phyloP scores from a whole-genome alignment of 2,113 vertebrate species.

The Tamias sibiricus region DNA sequence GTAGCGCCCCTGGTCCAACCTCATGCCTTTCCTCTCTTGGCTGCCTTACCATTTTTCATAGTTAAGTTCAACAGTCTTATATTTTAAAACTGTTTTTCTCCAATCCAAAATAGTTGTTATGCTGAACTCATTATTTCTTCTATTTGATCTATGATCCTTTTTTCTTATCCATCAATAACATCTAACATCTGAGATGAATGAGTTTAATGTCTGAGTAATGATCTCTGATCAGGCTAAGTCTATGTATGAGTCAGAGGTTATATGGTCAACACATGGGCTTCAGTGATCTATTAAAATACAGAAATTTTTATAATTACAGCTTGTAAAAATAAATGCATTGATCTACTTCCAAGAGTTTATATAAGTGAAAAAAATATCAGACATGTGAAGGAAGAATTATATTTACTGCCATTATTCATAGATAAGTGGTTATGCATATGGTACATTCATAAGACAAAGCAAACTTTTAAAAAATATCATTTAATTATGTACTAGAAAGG shows the following conservation, averaged over 20 bases:
- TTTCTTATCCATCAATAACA: not conserved
- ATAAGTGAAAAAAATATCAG: not conserved
- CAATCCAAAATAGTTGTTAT: not conserved
- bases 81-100: not conserved
- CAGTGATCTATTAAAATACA: not conserved
- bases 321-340: not conserved
- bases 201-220: not conserved
- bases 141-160: not conserved
- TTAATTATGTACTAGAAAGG: not conserved
- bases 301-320: not conserved
- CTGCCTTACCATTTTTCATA: not conserved
- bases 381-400: not conserved
- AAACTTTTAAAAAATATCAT: not conserved
- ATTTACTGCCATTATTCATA: not conserved
- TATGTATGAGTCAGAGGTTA: not conserved
- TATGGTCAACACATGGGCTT: not conserved
- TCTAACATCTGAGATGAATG: not conserved
- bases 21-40: not conserved
- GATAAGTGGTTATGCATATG: not conserved
- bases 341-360: not conserved
- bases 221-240: not conserved
- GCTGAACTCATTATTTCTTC: not conserved
- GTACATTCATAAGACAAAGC: not conserved
- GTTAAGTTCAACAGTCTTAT: not conserved
- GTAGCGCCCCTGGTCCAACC: rapidly evolving